phyloP scores from a whole-genome alignment of 2,113 vertebrate genomes.

The Corvus cornix region DNA sequence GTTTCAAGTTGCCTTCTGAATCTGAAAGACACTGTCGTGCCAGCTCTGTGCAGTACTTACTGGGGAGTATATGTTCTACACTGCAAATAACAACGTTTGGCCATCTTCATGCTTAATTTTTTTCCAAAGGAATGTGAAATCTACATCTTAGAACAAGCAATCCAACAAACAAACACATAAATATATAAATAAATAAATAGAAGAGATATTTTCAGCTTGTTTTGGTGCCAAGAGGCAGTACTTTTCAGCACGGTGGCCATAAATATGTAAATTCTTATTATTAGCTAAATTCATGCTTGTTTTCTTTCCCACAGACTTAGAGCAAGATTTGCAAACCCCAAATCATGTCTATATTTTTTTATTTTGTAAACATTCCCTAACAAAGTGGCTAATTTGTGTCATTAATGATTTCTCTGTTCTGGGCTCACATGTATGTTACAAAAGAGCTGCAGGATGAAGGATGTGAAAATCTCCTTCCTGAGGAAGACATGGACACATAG shows the following conservation, averaged over 20 bases:
- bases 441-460: background rate
- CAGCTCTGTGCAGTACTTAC: accelerated
- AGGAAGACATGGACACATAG: background rate
- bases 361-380: background rate
- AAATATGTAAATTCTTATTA: background rate
- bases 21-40: background rate
- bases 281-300: background rate
- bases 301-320: background rate
- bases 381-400: background rate
- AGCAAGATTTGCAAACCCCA: background rate
- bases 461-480: background rate
- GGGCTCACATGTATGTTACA: background rate
- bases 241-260: background rate
- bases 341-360: background rate
- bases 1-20: background rate
- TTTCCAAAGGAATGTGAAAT: background rate
- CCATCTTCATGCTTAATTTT: background rate
- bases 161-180: background rate
- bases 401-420: background rate
- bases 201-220: background rate
- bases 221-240: background rate
- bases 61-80: background rate
- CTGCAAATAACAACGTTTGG: background rate
- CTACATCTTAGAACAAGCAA: background rate
- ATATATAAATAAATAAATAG: background rate